Base-by-base conservation (phyloP, 30 jellyfish, hydroid and myxozoan species). In the Hydractinia symbiolongicarpus region DNA sequence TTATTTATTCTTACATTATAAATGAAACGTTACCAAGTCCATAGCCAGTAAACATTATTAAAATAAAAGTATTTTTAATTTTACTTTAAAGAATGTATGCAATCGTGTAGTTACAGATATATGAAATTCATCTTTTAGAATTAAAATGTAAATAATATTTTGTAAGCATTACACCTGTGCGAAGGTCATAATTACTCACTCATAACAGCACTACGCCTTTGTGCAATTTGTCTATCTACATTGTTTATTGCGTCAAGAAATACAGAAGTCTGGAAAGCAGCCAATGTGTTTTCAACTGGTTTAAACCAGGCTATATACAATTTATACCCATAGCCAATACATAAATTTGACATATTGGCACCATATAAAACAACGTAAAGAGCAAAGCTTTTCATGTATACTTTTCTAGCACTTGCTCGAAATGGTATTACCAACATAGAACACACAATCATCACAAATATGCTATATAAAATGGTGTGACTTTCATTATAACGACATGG, bases 401-500 rank as follows among this genome's bases (percentile, higher is more conserved):
- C 74, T 1, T 4, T 64, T n/a, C 17, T 4, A n/a, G 74, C 19
- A 64, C 7, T n/a, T 7, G 74, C 40, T 64, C 40, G 19, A 64
- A 64, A 51, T 51, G 40, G 40, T n/a, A 51, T 44, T 64, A 64
- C 9, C 74, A 64, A 64, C 16, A 13, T 51, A 64, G 40, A 44
- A 64, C 74, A 64, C 52, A 7, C 9, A 7, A 64, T 64, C 74
- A 64, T 64, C 10, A 84, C 1, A 61, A 79, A 60, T 84, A 79
- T 79, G 16, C 68, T 61, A 54, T 61, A 79, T 21, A 55, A 49
- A 50, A 66, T 79, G 14, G 53, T 49, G 10, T 79, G 73, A n/a
- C 84, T 84, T 79, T 79, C 87, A 54, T 79, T 79, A 49, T 19
- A 79, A 20, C 54, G 64, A 49, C 86, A 53, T 20, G 87, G 87